Evolutionary conservation across 2,113 vertebrate species (phyloP).

Genomic region (Larimichthys polyactis): DNA sequence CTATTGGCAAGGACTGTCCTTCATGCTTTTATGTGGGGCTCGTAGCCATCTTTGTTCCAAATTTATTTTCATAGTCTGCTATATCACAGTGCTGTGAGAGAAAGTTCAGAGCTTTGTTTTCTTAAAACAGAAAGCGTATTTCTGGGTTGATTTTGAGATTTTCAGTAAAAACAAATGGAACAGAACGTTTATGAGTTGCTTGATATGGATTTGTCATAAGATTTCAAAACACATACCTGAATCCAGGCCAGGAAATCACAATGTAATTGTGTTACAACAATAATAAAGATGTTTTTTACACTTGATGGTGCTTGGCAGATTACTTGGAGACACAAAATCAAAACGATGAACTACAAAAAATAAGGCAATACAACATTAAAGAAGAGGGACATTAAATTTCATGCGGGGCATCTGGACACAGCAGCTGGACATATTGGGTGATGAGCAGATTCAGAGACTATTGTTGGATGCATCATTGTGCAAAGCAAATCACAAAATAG

Average conservation of each 20-base stretch:
- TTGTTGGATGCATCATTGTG: neutral
- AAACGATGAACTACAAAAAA: constrained; percentile 2
- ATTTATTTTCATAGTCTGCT: constrained; percentile 62
- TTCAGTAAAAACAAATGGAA: constrained; percentile 53
- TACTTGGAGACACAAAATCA: neutral
- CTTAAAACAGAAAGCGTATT: constrained; percentile 57
- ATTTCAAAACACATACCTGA: constrained; percentile 42
- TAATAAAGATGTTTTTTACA: constrained; percentile 9
- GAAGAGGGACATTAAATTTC: neutral
- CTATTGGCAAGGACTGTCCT: constrained; percentile 14
- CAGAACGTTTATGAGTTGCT: constrained; percentile 38
- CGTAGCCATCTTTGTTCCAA: constrained; percentile 29
- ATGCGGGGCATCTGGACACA: too few species aligned
- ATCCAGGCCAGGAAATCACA: constrained; percentile 38
- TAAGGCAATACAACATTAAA: neutral
- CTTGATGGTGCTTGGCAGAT: neutral
- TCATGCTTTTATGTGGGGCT: constrained; percentile 35
- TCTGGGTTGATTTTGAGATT: constrained; percentile 35
- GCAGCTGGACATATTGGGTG: neutral
- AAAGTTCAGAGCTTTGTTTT: constrained; percentile 56
- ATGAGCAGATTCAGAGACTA: neutral
- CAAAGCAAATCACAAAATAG: neutral
- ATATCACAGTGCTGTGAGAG: constrained; percentile 38
- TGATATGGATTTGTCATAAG: constrained; percentile 47
- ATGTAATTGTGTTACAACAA: constrained; percentile 24